A percentile compares a stretch with the other conserved stretches of the same genome.
phyloP scores from a whole-genome alignment of 37 sponge, comb jelly and placozoan genomes.

The Geodia barretti region DNA sequence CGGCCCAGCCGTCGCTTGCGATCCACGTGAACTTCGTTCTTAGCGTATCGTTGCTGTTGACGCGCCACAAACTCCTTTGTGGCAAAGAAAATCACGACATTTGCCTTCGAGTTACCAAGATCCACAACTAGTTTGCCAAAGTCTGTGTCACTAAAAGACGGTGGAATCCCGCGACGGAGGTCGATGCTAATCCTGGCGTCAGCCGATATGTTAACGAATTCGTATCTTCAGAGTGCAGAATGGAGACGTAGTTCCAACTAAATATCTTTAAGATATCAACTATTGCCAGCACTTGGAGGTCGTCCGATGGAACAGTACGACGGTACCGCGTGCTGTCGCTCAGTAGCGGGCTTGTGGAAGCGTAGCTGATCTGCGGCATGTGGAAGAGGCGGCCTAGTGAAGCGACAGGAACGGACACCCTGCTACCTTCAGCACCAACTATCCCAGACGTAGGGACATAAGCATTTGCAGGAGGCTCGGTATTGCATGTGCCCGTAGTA shows the following conservation, averaged over 20 bases:
- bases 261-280: slow-evolving; percentile 63
- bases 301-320: slow-evolving; percentile 88
- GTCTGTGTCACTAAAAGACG: neutral
- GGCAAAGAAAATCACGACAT: slow-evolving; percentile 65
- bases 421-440: slow-evolving; percentile 66
- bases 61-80: slow-evolving; percentile 27
- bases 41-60: no score
- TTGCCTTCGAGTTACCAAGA: slow-evolving; percentile 37
- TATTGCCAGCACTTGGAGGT: slow-evolving; percentile 85
- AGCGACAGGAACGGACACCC: slow-evolving; percentile 48
- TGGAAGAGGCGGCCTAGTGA: slow-evolving; percentile 52
- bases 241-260: slow-evolving; percentile 72
- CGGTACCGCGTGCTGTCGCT: slow-evolving; percentile 75
- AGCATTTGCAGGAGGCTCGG: neutral
- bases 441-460: neutral
- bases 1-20: slow-evolving; percentile 90
- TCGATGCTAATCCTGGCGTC: slow-evolving; percentile 59
- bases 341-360: slow-evolving; percentile 56
- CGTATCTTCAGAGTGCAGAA: slow-evolving; percentile 51
- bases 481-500: no score
- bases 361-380: slow-evolving; percentile 66
- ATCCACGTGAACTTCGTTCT: slow-evolving; percentile 79
- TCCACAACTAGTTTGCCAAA: slow-evolving; percentile 6
- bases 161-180: slow-evolving; percentile 26
- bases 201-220: slow-evolving; percentile 24